Conservation (phyloP, 2,797 vertebrate genomes). For the Fratercula arctica region DNA sequence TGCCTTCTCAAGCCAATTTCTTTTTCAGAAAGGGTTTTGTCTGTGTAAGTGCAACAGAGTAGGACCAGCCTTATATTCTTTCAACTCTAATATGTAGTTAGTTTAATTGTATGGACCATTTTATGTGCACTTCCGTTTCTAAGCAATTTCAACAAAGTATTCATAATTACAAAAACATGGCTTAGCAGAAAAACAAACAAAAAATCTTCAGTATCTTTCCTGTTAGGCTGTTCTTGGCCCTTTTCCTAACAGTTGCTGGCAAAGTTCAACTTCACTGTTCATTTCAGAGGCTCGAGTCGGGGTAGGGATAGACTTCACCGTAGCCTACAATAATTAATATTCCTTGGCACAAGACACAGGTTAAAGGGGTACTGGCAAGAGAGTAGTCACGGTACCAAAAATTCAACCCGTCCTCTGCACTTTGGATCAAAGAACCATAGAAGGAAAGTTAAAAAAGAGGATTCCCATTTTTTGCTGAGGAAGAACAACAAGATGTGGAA, state of each 20-base stretch:
- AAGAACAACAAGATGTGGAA: not conserved
- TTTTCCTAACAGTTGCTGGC: constrained; percentile 50
- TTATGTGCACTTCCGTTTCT: constrained; percentile 49
- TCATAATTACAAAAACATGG: constrained; percentile 51
- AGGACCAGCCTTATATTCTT: not conserved
- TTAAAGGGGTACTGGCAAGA: not conserved
- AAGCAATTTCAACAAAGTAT: constrained; percentile 43
- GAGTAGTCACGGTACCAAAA: not conserved
- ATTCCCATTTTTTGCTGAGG: not conserved
- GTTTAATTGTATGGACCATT: constrained; percentile 16
- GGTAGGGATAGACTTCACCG: not conserved
- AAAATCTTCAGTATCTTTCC: constrained; percentile 40
- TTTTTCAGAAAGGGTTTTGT: constrained; percentile 26
- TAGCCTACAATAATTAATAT: constrained; percentile 22
- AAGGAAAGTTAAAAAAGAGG: not conserved
- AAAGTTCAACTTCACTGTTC: not conserved
- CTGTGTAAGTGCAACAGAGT: not conserved
- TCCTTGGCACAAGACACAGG: not conserved
- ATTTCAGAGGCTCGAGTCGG: not conserved
- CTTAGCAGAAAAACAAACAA: constrained; percentile 55
- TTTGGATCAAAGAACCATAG: not conserved
- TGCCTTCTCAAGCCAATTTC: constrained; percentile 30
- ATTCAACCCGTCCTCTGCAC: not conserved
- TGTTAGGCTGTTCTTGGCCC: constrained; percentile 27
- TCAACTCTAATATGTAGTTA: not conserved